Base-by-base conservation (phyloP, 2,888 invertebrate genomes). In the Hyalella azteca region DNA sequence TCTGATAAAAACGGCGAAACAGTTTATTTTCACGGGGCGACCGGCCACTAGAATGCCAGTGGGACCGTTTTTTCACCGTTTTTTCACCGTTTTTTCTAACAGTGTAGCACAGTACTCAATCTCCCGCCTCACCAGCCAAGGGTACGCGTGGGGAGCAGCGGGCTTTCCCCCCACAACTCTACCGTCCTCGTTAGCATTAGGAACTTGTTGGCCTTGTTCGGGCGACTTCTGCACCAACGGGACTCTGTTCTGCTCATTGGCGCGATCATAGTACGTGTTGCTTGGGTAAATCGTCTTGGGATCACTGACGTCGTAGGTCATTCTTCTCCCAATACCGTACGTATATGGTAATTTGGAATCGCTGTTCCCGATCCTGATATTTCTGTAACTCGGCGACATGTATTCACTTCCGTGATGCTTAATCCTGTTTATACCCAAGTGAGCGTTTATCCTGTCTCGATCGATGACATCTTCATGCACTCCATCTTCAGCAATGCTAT, bases 61-160 rank as follows among this genome's bases (percentile, higher is more conserved):
- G n/a, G n/a, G n/a, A n/a, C n/a, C n/a, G n/a, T n/a, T n/a, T n/a
- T n/a, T n/a, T n/a, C n/a, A n/a, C n/a, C n/a, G n/a, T n/a, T n/a
- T n/a, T n/a, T n/a, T n/a, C n/a, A n/a, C n/a, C n/a, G n/a, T n/a
- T n/a, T n/a, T n/a, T n/a, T n/a, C n/a, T n/a, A n/a, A n/a, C n/a
- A n/a, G n/a, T n/a, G n/a, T n/a, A n/a, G n/a, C n/a, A n/a, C n/a
- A n/a, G n/a, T n/a, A n/a, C n/a, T n/a, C n/a, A n/a, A n/a, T n/a
- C n/a, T n/a, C n/a, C n/a, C 7, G 22, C 22, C 73, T 79, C 26
- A 73, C 73, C 49, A 79, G 66, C 73, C 73, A 79, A 19, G 50
- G 73, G 39, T 73, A 79, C 15, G 49, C 29, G 36, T 79, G 73
- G 19, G 73, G 73, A 13, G 48, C 19, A 49, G 73, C 26, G 41